These are phyloP conservation scores for Polypterus senegalus DNA, from an alignment of 2,113 vertebrate species.

Conservation along the genomic window DNA sequence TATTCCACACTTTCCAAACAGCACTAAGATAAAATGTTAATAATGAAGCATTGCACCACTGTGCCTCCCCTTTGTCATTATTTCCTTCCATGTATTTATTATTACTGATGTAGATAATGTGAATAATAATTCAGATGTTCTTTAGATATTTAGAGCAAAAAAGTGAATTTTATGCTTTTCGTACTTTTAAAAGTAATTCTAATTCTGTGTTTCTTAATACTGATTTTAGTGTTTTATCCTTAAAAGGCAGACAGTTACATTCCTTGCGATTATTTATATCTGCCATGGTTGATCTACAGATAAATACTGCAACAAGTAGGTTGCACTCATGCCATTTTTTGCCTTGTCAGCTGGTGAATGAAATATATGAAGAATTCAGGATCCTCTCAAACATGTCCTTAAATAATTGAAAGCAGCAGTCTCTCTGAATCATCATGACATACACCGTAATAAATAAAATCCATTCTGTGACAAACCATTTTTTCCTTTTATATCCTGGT, in stretches of 20 bases:
- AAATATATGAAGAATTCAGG: constrained; percentile 2
- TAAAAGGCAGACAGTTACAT: neutral
- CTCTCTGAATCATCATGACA: constrained; percentile 6
- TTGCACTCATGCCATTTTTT: neutral
- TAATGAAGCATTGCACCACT: too few species aligned
- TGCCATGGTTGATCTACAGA: neutral
- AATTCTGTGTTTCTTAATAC: neutral
- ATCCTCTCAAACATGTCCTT: constrained; percentile 2
- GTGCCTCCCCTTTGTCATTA: too few species aligned
- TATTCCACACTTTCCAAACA: too few species aligned
- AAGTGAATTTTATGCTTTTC: neutral
- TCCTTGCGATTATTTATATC: neutral
- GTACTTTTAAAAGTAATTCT: neutral
- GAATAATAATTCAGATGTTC: too few species aligned
- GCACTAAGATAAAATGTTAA: too few species aligned
- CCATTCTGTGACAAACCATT: neutral
- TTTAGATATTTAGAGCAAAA: too few species aligned
- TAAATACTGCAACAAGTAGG: neutral
- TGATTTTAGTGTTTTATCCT: neutral
- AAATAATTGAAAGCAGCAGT: constrained; percentile 2
- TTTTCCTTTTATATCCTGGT: neutral
- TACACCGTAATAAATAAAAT: neutral
- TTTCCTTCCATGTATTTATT: too few species aligned
- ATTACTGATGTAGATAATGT: too few species aligned
- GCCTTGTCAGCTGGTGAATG: neutral